Evolutionary conservation across 2,888 invertebrate species (phyloP), one percentile per base, ranked within the genome.

Genomic region (Brachycybe producta): DNA sequence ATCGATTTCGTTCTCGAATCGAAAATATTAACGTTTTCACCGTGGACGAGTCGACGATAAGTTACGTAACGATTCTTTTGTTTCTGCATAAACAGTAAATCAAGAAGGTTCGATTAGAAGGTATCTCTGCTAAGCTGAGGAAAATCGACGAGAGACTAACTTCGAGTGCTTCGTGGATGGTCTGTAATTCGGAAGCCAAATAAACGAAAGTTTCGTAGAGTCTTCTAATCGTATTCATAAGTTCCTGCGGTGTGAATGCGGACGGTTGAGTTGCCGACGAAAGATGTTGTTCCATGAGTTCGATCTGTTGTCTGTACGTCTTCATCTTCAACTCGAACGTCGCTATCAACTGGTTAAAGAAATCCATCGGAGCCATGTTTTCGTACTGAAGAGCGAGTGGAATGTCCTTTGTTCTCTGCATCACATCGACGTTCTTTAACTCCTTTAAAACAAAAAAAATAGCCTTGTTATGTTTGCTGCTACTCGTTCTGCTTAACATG

Each of bases 61-160:
- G 82, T 83, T n/a, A 86, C 68, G 63, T 83, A 88, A 57, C 83
- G 82, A 52, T 86, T 84, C 66, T 87, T 88, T 61, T 85, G 84
- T 23, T 19, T 19, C 52, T 52, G 32, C n/a, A n/a, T n/a, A 23
- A 48, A 52, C 13, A 11, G 32, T 32, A 11, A 32, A 32, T n/a
- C 11, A 32, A 11, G 32, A 32, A n/a, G n/a, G n/a, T n/a, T n/a
- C n/a, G n/a, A n/a, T n/a, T n/a, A n/a, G n/a, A n/a, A n/a, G n/a
- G n/a, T n/a, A n/a, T n/a, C n/a, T n/a, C n/a, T n/a, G n/a, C n/a
- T n/a, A n/a, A n/a, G n/a, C n/a, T n/a, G n/a, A n/a, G n/a, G n/a
- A n/a, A n/a, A n/a, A n/a, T n/a, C n/a, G n/a, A n/a, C n/a, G n/a
- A n/a, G n/a, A 32, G 7, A 28, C 55, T 49, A 56, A 68, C 68